Evolutionary conservation across 1,140 invertebrate genomes (phyloP), one percentile per base, ranked within the genome.

Genomic region (Aricia agestis): DNA sequence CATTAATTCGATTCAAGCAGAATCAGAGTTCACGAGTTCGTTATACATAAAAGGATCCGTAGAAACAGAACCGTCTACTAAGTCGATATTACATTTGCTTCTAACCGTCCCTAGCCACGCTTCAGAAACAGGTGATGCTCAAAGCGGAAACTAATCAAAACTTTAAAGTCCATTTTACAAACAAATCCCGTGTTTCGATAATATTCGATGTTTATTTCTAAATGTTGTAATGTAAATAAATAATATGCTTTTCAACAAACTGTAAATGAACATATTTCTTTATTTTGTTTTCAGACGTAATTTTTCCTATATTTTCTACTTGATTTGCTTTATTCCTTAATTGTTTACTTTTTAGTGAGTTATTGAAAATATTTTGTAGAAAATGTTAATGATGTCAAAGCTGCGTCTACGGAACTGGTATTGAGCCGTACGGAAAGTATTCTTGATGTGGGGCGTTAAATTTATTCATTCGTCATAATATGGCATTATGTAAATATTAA

Each of bases 41-140:
- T 2, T 25, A 65, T 32, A 32, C 19, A 66, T 31, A 31, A 66
- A 25, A 31, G 6, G 25, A 66, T 15, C 5, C 45, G 45, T 4
- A 13, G 45, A 15, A 52, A 52, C 11, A 52, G 45, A 52, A 52
- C 45, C 45, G 45, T 52, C 45, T 52, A 52, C 13, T 52, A 52
- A 52, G 45, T 52, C 13, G 11, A 52, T 52, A 52, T 52, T 52
- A 52, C 45, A 1, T 52, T 52, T 52, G 45, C 45, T 52, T 52
- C 45, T 11, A 13, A 52, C 45, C 45, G 3, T 52, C 6, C 45
- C 45, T 13, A 15, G 18, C 19, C 10, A 18, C 58, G 58, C 58
- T 19, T 63, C 59, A 63, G 59, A 63, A 63, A 63, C 59, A 63
- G 19, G 59, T 63, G 59, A 63, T 63, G 59, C 18, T 63, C 59